Evolutionary conservation across 2,113 vertebrate species (phyloP), one percentile per base, ranked within the genome.

Genomic region (Tichodroma muraria): DNA sequence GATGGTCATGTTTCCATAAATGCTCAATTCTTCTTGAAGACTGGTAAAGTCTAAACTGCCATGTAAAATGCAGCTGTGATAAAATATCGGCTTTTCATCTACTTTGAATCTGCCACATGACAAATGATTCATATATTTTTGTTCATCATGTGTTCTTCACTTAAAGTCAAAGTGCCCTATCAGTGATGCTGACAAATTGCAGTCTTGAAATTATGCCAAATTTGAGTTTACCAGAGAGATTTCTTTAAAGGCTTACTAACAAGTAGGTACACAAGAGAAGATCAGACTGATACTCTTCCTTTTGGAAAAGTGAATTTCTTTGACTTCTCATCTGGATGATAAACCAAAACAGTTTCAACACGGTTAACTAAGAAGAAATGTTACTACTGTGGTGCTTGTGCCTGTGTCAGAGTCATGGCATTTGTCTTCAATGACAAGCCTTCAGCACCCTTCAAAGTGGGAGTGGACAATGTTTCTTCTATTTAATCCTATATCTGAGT

Each of bases 281-380:
- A 15, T 70, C 63, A 85, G 24, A 59, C 5, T 28, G 42, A 22
- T 17, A 21, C 13, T 19, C 28, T 76, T 56, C 28, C 53, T 69
- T 88, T 61, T 40, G 24, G 10, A 19, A 73, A 78, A 85, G 22
- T 42, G 5, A 47, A 35, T 88, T 68, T 59, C 8, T 85, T 59
- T 35, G 50, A 17, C 24, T 91, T 88, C 79, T 69, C 1, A 10
- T 33, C 27, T 66, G 17, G 12, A 27, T 77, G 38, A 60, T 70
- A 85, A 85, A 76, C 5, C 13, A 68, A 72, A 80, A 83, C 0
- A 1, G 8, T 71, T 83, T 71, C 50, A 60, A 38, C 2, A 2
- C 0, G 0, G 13, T 52, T 69, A 85, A 23, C 13, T 5, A 2
- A 33, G 13, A 78, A 80, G 33, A 64, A 10, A 25, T 37, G 31